Evolutionary conservation across 2,797 vertebrate species (phyloP).

Genomic region (Betta splendens): DNA sequence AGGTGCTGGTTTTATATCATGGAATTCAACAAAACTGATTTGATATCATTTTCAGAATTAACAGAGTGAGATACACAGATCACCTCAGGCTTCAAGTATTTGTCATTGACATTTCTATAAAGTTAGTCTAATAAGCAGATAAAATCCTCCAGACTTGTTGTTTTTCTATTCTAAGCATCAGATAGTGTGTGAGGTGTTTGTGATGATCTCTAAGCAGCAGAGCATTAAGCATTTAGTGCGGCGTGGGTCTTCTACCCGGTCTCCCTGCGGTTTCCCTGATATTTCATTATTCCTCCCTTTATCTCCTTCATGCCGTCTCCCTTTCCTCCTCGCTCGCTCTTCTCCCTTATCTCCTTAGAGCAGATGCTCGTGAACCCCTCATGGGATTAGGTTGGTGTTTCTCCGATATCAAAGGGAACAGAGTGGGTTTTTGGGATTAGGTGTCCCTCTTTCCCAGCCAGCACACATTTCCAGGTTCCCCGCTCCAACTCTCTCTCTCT

Average conservation of each 20-base stretch:
- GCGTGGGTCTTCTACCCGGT: neutral
- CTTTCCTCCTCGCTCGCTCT: constrained; percentile 3
- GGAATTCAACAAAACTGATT: too few species aligned
- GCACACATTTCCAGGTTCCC: constrained; percentile 53
- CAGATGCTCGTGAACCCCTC: constrained; percentile 63
- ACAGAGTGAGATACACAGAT: too few species aligned
- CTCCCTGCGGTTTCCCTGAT: constrained; percentile 8
- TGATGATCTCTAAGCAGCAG: neutral
- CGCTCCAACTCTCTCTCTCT: constrained; percentile 15
- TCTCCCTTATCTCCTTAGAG: constrained; percentile 60
- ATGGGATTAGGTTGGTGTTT: constrained; percentile 64
- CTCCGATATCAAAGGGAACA: constrained; percentile 63
- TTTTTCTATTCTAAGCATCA: neutral
- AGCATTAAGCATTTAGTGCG: neutral
- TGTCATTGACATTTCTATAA: too few species aligned
- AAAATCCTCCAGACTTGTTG: too few species aligned
- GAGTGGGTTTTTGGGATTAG: constrained; percentile 65
- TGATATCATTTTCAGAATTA: too few species aligned
- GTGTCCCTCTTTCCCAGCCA: constrained; percentile 53
- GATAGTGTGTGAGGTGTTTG: constrained; percentile 1
- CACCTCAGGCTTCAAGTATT: too few species aligned
- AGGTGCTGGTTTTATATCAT: too few species aligned
- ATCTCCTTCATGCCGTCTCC: neutral
- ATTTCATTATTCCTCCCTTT: constrained; percentile 12
- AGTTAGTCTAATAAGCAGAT: too few species aligned